Evolutionary conservation across 2,888 invertebrate species (phyloP).

Genomic region (Ischnura elegans): DNA sequence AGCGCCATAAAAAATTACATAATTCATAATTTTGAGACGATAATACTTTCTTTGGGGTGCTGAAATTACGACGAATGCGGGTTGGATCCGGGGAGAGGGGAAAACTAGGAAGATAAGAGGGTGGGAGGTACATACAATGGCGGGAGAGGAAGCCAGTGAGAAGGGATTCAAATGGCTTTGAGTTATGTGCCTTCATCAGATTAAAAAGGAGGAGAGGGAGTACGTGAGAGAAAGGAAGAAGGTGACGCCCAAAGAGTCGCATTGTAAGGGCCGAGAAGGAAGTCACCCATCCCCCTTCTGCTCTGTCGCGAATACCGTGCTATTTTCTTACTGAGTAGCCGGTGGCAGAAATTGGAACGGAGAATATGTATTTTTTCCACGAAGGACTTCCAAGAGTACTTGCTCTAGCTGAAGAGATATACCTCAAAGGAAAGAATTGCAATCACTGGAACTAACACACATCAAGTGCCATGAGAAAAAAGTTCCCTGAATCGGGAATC

Average conservation of each 20-base stretch:
- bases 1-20: not conserved
- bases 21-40: constrained; percentile 50
- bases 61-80: not conserved
- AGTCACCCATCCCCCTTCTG: too few relatives aligned
- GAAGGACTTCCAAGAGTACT: too few relatives aligned
- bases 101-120: not conserved
- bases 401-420: too few relatives aligned
- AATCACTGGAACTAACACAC: too few relatives aligned
- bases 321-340: too few relatives aligned
- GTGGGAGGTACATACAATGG: not conserved
- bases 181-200: constrained; percentile 19
- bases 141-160: constrained; percentile 14
- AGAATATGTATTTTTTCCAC: too few relatives aligned
- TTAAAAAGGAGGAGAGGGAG: not conserved
- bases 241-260: not conserved
- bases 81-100: not conserved
- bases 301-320: too few relatives aligned
- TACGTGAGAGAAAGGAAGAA: constrained; percentile 10
- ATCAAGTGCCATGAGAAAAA: too few relatives aligned
- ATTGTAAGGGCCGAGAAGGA: not conserved
- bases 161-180: constrained; percentile 43
- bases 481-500: too few relatives aligned
- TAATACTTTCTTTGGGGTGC: constrained; percentile 36
- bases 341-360: too few relatives aligned
- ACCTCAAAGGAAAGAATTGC: too few relatives aligned